Base-by-base conservation (phyloP, 2,113 vertebrate genomes). In the Oceanodroma tethys region DNA sequence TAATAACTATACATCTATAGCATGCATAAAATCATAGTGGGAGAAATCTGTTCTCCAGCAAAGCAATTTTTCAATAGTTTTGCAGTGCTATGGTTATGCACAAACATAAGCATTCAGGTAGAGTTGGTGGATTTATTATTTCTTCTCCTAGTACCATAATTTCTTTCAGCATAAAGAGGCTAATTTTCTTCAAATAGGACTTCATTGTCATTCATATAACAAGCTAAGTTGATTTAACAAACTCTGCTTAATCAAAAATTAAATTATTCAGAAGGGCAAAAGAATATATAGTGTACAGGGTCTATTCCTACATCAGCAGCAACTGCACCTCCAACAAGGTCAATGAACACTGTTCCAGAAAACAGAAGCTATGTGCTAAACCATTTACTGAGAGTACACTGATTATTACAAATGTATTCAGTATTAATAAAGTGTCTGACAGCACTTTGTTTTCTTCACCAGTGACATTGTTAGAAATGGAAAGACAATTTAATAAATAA, bases 201-300 rank as follows among this genome's bases (percentile, higher is more conserved):
- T 94, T 90, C 58, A 88, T 76, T 92, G 81, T 88, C 40, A 23
- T 85, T 93, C 87, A 73, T 42, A 50, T 67, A 83, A 90, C 78
- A 97, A 96, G 32, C 47, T 55, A 76, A 74, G 71, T 43, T 94
- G 90, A 95, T 93, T 94, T 96, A 94, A 86, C 85, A 74, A 97
- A 95, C 50, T 78, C 73, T 14, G 16, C 42, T 83, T 93, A 96
- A 94, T 96, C 50, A 96, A 94, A 96, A 96, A 82, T 73, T 95
- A 92, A 97, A 94, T 88, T 92, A 96, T 93, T 95, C 79, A 94
- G 62, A 76, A 92, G 38, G 52, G 59, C 15, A 88, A 67, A 94
- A 92, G 27, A 90, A 86, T 32, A 66, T 53, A 38, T 16, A 52
- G 50, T 16, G 13, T 58, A 45, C 20, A 58, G 45, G 10, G 20